phyloP scores from a whole-genome alignment of 2,113 vertebrate species.

The Sinocyclocheilus maitianheensis region DNA sequence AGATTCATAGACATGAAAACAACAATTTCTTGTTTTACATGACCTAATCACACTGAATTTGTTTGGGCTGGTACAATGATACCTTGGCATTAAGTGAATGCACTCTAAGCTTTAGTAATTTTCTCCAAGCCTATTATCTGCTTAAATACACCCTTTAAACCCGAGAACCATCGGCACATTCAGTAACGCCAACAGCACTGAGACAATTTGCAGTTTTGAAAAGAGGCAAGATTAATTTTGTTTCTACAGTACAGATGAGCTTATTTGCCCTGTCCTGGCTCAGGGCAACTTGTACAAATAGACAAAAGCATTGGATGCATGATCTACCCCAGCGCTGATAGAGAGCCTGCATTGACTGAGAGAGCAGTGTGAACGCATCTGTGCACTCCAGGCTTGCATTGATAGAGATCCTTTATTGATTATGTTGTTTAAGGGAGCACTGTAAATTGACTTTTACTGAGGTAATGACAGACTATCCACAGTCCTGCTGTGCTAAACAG shows the following conservation, averaged over 20 bases:
- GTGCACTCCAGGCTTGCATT: slow-evolving; percentile 15
- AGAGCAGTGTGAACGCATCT: neutral
- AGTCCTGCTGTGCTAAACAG: slow-evolving; percentile 45
- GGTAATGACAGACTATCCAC: slow-evolving; percentile 36
- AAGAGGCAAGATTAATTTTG: neutral
- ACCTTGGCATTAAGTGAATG: slow-evolving; percentile 9
- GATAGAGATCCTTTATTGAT: slow-evolving; percentile 38
- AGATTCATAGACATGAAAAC: neutral
- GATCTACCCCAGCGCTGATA: neutral
- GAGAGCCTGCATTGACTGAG: slow-evolving; percentile 6
- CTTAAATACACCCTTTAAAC: slow-evolving; percentile 30
- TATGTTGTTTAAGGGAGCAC: slow-evolving; percentile 39
- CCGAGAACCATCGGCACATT: slow-evolving; percentile 2
- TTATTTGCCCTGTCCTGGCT: neutral
- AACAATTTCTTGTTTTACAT: neutral
- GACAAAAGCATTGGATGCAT: neutral
- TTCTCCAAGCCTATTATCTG: slow-evolving; percentile 37
- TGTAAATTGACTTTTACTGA: slow-evolving; percentile 54
- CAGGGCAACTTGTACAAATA: neutral
- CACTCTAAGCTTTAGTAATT: slow-evolving; percentile 37
- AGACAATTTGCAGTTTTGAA: neutral
- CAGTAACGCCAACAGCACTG: neutral
- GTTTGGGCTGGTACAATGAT: slow-evolving; percentile 13
- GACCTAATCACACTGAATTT: neutral
- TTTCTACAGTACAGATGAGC: neutral